A percentile compares a stretch with the other conserved stretches of the same genome.
phyloP scores from a whole-genome alignment of 2,113 vertebrate genomes.

The Odontophorus gujanensis region DNA sequence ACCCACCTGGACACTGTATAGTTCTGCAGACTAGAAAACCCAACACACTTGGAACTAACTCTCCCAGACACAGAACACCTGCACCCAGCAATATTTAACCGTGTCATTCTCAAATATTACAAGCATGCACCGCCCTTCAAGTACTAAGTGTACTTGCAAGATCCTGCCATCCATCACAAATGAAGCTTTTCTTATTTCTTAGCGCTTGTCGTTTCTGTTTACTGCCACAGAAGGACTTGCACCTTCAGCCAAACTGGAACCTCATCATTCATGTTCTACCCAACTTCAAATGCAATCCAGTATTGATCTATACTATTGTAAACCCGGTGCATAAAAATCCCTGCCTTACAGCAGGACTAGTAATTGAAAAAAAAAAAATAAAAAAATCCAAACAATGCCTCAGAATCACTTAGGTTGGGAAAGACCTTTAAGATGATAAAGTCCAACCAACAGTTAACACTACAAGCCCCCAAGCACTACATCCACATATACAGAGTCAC shows the following conservation, averaged over 20 bases:
- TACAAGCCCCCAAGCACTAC: neutral
- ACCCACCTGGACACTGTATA: neutral
- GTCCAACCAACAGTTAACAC: neutral
- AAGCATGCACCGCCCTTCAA: neutral
- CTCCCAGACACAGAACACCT: neutral
- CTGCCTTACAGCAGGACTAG: neutral
- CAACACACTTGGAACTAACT: neutral
- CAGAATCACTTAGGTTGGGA: neutral
- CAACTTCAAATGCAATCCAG: neutral
- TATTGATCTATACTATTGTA: neutral
- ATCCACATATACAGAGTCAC: neutral
- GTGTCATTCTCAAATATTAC: neutral
- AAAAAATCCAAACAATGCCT: too few species aligned
- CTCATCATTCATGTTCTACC: neutral
- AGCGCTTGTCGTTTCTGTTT: neutral
- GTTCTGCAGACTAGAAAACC: neutral
- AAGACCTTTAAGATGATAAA: neutral
- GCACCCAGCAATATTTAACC: neutral
- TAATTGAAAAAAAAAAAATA: neutral
- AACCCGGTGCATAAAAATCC: neutral
- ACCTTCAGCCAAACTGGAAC: neutral
- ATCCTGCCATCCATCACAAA: neutral
- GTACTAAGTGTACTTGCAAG: neutral
- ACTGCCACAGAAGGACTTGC: rapidly evolving
- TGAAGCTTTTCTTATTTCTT: neutral